Base-by-base conservation (phyloP, 2,113 vertebrate species). In the Scopus umbretta region DNA sequence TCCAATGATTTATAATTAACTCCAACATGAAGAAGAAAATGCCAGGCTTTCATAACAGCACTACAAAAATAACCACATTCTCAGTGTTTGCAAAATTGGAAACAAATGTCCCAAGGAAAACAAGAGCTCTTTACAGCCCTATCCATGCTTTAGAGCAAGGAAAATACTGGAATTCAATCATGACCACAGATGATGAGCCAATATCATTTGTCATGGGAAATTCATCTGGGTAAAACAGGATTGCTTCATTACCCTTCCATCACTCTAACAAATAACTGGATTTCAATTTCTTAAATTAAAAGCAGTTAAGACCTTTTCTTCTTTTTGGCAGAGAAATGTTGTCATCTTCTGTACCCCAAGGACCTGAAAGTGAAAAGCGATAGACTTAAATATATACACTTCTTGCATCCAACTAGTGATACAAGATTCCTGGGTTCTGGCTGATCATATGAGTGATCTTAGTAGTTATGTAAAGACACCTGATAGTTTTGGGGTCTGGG, bases 171-270 rank as follows among this genome's bases (percentile, higher is more conserved):
- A 96, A 96, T 95, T 93, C 97, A 96, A 97, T 98, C 98, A 98
- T 94, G 96, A 98, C 98, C 98, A 97, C 96, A 98, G 98, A 98
- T 96, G 98, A 98, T 98, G 98, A 98, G 98, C 98, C 98, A 98
- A 97, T 98, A 98, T 98, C 95, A 97, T 98, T 98, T 98, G 98
- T 99, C 98, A 99, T 99, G 98, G 98, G 98, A 99, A 99, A 98
- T 98, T 98, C 98, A 97, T 98, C 98, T 96, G 93, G 98, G 98
- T 98, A 96, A 98, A 99, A 98, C 98, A 97, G 96, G 97, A 97
- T 97, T 98, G 97, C 97, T 97, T 95, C 97, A 97, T 97, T 97
- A 95, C 97, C 92, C 96, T 96, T 98, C 97, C 80, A 76, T 97
- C 98, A 98, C 94, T 98, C 96, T 96, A 96, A 97, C 94, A 97